These are phyloP conservation scores for Tortricodes alternella DNA, from an alignment of 2,888 invertebrate genomes.

Conservation along the genomic window DNA sequence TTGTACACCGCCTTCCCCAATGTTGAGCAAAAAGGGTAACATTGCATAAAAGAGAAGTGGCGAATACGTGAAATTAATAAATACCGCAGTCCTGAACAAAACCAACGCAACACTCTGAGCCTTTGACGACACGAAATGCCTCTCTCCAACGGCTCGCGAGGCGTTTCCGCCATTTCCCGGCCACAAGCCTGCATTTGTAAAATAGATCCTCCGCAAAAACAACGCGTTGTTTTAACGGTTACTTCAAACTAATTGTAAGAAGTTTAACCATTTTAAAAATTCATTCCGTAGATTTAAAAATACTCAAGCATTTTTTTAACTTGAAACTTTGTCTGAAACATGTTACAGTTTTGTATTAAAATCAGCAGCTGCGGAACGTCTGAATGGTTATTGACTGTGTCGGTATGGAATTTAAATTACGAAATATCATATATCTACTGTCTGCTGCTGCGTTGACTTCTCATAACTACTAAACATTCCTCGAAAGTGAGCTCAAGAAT, in stretches of 20 bases:
- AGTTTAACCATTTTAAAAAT: constrained; percentile 37
- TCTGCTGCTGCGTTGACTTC: constrained; percentile 43
- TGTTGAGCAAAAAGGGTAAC: constrained; percentile 25
- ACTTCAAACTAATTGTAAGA: constrained; percentile 44
- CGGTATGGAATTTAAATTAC: neutral
- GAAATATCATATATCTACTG: constrained; percentile 6
- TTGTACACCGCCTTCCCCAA: constrained; percentile 5
- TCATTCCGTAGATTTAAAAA: neutral
- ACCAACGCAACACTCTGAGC: constrained; percentile 44
- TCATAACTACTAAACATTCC: constrained; percentile 53
- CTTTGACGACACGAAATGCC: constrained; percentile 57
- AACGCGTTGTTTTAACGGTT: constrained; percentile 49
- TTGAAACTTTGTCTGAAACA: neutral
- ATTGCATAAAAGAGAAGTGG: constrained; percentile 28
- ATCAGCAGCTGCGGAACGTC: constrained; percentile 9
- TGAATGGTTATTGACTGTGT: constrained; percentile 10
- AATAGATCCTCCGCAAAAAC: constrained; percentile 47
- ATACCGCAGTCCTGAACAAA: constrained; percentile 45
- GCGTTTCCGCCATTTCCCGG: constrained; percentile 43
- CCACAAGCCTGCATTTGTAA: constrained; percentile 48
- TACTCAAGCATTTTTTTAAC: neutral
- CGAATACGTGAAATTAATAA: constrained; percentile 52
- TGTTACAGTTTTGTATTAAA: constrained; percentile 4
- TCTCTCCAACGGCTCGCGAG: constrained; percentile 41
- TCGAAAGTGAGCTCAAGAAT: constrained; percentile 50